These are phyloP conservation scores for Fregetta grallaria DNA, from an alignment of 2,113 vertebrate species.

Conservation along the genomic window DNA sequence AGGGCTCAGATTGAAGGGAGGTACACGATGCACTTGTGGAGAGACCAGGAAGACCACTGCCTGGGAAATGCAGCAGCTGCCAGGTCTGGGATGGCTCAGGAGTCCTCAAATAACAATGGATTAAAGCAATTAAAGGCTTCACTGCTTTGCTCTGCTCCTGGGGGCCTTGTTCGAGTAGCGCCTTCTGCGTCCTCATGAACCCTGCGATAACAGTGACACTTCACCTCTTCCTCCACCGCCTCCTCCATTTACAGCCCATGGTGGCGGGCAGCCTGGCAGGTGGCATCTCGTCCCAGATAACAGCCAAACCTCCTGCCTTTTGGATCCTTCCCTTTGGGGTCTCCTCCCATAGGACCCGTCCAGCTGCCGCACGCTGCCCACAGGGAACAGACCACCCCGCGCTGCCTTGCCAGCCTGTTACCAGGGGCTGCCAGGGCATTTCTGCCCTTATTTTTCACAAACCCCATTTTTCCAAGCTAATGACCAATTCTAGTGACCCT, in stretches of 20 bases:
- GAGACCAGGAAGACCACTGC: neutral
- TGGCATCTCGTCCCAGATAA: neutral
- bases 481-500: neutral
- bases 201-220: neutral
- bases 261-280: neutral
- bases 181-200: neutral
- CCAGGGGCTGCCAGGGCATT: neutral
- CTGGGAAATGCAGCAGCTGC: neutral
- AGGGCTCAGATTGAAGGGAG: neutral
- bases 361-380: accelerated
- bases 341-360: accelerated
- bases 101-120: neutral
- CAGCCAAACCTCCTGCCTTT: neutral
- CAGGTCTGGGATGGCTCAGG: neutral
- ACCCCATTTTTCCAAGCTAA: neutral
- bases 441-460: neutral
- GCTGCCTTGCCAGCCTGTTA: neutral
- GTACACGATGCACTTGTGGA: accelerated
- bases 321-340: neutral
- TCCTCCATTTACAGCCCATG: neutral
- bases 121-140: slow-evolving; percentile 44
- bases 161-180: neutral
- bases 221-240: neutral
- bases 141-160: neutral
- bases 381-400: neutral